Conservation (phyloP, 2,797 vertebrate species). For the Dromococcyx pavoninus region DNA sequence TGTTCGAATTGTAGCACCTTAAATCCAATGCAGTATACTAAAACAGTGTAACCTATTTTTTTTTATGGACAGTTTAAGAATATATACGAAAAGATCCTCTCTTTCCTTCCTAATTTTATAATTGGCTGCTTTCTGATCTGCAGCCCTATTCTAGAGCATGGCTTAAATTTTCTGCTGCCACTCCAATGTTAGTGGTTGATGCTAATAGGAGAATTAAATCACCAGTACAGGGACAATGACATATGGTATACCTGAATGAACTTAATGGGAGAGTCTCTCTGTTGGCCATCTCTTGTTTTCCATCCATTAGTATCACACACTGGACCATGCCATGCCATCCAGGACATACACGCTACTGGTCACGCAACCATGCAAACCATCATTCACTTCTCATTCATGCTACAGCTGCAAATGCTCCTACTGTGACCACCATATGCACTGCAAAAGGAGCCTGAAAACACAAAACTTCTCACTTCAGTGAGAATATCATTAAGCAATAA, state of each 20-base stretch:
- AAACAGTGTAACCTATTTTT: neutral
- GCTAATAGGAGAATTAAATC: neutral
- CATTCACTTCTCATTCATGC: neutral
- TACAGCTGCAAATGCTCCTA: neutral
- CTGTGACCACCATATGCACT: neutral
- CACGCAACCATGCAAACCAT: neutral
- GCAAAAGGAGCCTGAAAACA: neutral
- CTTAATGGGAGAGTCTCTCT: neutral
- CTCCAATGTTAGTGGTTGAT: neutral
- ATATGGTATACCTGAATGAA: neutral
- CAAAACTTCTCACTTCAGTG: neutral
- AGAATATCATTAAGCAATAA: neutral
- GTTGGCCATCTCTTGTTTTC: neutral
- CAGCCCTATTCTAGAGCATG: neutral
- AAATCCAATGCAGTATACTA: neutral
- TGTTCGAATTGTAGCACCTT: neutral
- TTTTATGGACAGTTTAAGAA: neutral
- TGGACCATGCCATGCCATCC: neutral
- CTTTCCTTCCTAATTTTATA: neutral
- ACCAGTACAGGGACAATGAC: neutral
- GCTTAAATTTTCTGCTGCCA: neutral
- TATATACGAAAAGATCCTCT: neutral
- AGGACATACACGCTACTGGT: rapidly evolving
- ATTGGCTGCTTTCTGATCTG: neutral
- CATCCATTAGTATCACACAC: neutral